A percentile compares a stretch with the other conserved stretches of the same genome.
Evolutionary conservation across 2,888 invertebrate species (phyloP).

Genomic region (Sialis lutaria): DNA sequence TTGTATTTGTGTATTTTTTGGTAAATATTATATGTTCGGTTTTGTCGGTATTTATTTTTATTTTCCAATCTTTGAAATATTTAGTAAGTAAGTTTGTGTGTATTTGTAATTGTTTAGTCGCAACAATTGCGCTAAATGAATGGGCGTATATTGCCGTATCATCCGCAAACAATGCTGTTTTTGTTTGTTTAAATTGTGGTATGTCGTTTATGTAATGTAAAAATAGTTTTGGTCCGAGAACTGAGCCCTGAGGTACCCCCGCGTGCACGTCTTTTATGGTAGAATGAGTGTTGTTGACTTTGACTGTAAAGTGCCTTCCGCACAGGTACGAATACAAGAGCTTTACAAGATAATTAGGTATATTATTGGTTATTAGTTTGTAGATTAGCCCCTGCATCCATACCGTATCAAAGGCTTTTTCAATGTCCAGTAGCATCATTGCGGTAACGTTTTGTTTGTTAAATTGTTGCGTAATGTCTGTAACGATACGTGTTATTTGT

Average conservation of each 20-base stretch:
- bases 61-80: slow-evolving; percentile 9
- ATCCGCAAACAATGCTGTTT: slow-evolving; percentile 11
- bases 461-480: slow-evolving; percentile 12
- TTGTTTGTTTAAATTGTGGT: slow-evolving; percentile 7
- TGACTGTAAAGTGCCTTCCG: slow-evolving; percentile 11
- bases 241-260: slow-evolving; percentile 10
- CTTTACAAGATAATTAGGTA: slow-evolving; percentile 11
- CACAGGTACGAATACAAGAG: slow-evolving; percentile 13
- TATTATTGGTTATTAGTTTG: slow-evolving; percentile 13
- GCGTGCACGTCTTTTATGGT: slow-evolving; percentile 7
- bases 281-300: slow-evolving; percentile 9
- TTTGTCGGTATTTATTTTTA: slow-evolving; percentile 9
- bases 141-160: slow-evolving; percentile 13
- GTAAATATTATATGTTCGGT: slow-evolving; percentile 9
- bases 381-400: slow-evolving; percentile 16
- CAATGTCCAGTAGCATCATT: slow-evolving; percentile 16
- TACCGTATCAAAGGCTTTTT: slow-evolving; percentile 19
- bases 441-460: slow-evolving; percentile 14
- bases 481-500: slow-evolving; percentile 15
- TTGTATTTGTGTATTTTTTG: slow-evolving; percentile 5
- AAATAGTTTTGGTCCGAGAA: slow-evolving; percentile 11
- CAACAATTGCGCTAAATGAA: slow-evolving; percentile 10
- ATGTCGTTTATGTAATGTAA: slow-evolving; percentile 10
- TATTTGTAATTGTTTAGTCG: slow-evolving; percentile 11
- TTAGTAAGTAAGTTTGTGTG: slow-evolving; percentile 2